Base-by-base conservation (phyloP, 2,797 vertebrate genomes). In the Pseudotriccus pelzelni region DNA sequence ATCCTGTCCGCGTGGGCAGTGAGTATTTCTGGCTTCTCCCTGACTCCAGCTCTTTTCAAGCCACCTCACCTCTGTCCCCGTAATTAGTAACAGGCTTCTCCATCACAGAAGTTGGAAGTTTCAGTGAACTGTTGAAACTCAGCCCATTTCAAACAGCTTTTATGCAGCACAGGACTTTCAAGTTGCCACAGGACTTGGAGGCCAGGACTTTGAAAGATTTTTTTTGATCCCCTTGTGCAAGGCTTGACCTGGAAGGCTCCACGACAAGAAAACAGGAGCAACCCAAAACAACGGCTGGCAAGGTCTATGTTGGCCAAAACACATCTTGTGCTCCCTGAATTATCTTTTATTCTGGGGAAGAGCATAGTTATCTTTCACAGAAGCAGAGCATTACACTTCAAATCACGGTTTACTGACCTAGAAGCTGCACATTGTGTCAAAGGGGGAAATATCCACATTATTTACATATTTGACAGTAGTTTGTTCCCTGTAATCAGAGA, bases 81-180 rank as follows among this genome's bases (percentile, higher is more conserved):
- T 77, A 69, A 60, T 85, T 85, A 91, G 49, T 25, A 87, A 93
- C 90, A 68, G 63, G n/a, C 6, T 3, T 96, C 89, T 89, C 64
- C 89, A 75, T 84, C 81, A 78, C 81, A 67, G 37, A 72, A 69
- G 18, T 7, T 50, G 63, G 84, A 89, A 58, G 22, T 66, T 75
- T 46, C 1, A 2, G 14, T 37, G 32, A 78, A n/a, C 49, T 6
- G 1, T 6, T 90, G 80, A 80, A 92, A 63, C 80, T n/a, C 55
- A 70, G 15, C 24, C 23, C 23, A 1, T 73, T 74, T 68, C 69
- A 72, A 63, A 34, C 0, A 1, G 32, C 22, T 83, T 53, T 70
- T 43, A 19, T 25, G 9, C n/a, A 41, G 53, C 22, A 39, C 30
- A 52, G 17, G 46, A 41, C 30, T 74, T 30, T 4, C 17, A 60